Conservation (phyloP, 2,797 vertebrate genomes). For the Sus cebifrons region DNA sequence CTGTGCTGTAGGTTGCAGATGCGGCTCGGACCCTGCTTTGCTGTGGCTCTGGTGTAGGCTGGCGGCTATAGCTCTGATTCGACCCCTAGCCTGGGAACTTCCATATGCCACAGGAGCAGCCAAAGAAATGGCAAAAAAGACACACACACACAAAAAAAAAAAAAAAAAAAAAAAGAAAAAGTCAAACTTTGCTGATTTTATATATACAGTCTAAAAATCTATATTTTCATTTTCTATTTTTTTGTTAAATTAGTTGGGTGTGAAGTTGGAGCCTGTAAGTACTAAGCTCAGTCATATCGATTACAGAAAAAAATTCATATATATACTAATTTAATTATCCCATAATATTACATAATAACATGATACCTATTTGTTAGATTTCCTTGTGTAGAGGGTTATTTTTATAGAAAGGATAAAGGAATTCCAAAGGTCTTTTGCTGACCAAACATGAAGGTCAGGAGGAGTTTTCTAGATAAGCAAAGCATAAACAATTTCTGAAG, state of each 20-base stretch:
- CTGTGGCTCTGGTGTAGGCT: no score
- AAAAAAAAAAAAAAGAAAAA: not conserved
- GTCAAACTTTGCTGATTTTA: not conserved
- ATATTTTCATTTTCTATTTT: constrained; percentile 19
- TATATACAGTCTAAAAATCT: not conserved
- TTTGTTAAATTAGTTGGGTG: not conserved
- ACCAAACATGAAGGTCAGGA: not conserved
- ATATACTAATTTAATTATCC: not conserved
- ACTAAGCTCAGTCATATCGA: constrained; percentile 19
- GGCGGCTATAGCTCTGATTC: no score
- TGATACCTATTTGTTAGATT: not conserved
- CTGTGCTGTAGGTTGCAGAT: no score
- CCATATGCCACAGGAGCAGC: no score
- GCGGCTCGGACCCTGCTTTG: no score
- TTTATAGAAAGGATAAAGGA: constrained; percentile 27
- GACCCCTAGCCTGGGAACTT: no score
- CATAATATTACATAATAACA: not conserved
- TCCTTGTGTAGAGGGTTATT: not conserved
- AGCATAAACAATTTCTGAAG: constrained; percentile 40
- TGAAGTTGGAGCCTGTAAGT: not conserved
- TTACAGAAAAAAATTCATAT: constrained; percentile 23
- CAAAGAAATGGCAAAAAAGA: no score
- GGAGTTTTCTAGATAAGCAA: constrained; percentile 5
- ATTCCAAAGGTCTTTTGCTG: not conserved
- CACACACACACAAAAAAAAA: no score